Evolutionary conservation across 2,797 vertebrate species (phyloP).

Genomic region (Molossus alvarezi): DNA sequence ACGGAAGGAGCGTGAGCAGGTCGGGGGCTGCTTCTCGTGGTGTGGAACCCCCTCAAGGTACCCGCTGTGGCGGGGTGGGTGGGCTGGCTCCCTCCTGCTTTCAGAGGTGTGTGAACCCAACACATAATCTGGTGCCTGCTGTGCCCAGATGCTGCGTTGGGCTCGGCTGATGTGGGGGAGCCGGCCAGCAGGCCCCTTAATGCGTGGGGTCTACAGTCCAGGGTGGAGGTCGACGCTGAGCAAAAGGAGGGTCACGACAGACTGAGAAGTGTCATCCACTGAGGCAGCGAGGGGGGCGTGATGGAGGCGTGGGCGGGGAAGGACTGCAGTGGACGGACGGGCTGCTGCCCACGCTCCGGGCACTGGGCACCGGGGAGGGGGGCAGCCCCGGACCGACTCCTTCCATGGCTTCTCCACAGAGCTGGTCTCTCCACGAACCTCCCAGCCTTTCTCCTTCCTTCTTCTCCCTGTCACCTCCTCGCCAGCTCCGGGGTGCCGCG

Average conservation of each 20-base stretch:
- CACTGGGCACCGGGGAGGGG: neutral
- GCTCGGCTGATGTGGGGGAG: rapidly evolving
- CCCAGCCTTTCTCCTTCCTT: too few relatives aligned
- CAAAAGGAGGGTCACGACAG: rapidly evolving
- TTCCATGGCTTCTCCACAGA: neutral
- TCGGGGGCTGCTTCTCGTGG: rapidly evolving
- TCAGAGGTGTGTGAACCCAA: neutral
- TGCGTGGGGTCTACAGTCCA: neutral
- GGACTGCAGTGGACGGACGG: rapidly evolving
- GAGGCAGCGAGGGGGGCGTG: neutral
- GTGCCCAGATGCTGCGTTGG: rapidly evolving
- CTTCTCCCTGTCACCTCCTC: too few relatives aligned
- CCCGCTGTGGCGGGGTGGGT: rapidly evolving
- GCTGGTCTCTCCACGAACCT: rapidly evolving
- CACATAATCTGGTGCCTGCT: rapidly evolving
- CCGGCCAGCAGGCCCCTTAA: rapidly evolving
- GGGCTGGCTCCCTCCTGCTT: neutral
- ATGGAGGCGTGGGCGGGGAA: rapidly evolving
- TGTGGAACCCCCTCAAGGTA: rapidly evolving
- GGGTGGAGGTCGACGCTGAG: rapidly evolving
- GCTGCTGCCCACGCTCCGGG: rapidly evolving
- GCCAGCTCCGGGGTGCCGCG: rapidly evolving
- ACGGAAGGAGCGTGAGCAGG: neutral
- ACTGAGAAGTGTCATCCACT: neutral
- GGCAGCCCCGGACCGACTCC: neutral